A percentile compares a stretch with the other conserved stretches of the same genome.
phyloP scores from a whole-genome alignment of 1,140 invertebrate genomes.

The Drosophila pseudoananassae region DNA sequence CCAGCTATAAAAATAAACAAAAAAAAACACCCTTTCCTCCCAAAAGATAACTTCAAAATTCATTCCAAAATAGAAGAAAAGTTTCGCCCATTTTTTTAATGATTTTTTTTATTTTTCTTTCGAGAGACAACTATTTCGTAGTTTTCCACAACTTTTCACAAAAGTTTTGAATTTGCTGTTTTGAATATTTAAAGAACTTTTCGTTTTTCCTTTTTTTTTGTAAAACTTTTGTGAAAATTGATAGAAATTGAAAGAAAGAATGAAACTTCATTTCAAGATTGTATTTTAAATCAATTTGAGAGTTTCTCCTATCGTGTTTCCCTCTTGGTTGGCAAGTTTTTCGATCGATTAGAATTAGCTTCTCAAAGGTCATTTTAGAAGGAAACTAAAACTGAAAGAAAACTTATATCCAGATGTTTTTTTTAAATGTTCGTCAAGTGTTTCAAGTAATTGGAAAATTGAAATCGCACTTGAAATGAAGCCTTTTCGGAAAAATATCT shows the following conservation, averaged over 20 bases:
- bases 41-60: slow-evolving; percentile 25
- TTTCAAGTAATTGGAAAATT: no score
- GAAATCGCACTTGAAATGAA: neutral
- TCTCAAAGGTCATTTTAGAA: neutral
- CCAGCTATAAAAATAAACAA: slow-evolving; percentile 43
- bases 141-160: slow-evolving; percentile 38
- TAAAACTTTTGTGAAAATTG: slow-evolving; percentile 21
- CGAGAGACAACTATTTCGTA: slow-evolving; percentile 37
- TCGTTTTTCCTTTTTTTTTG: neutral
- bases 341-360: slow-evolving; percentile 23
- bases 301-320: slow-evolving; percentile 2
- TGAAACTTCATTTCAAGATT: slow-evolving; percentile 25
- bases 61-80: slow-evolving; percentile 15
- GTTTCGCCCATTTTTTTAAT: slow-evolving; percentile 18
- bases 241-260: slow-evolving; percentile 4
- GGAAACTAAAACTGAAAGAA: neutral
- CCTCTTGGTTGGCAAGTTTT: slow-evolving; percentile 3
- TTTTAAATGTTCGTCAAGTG: no score
- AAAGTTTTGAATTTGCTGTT: slow-evolving; percentile 44
- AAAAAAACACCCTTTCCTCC: neutral
- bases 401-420: slow-evolving; percentile 7
- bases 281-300: slow-evolving; percentile 44
- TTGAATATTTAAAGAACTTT: slow-evolving; percentile 43
- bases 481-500: no score
- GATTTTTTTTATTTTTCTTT: neutral